Conservation (phyloP, 2,797 vertebrate genomes). For the Fringilla coelebs region DNA sequence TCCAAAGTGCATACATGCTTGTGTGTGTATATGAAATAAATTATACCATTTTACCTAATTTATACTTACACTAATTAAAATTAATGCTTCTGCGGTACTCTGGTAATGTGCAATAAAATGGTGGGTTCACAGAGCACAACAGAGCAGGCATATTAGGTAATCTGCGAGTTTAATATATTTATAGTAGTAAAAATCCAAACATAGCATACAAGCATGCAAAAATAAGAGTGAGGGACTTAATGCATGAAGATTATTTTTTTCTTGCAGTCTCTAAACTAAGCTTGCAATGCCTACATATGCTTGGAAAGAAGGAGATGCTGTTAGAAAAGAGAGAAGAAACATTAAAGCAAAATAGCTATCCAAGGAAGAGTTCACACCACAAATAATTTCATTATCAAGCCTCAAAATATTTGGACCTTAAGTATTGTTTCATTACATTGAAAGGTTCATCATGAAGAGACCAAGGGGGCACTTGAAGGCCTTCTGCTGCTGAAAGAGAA, state of each 20-base stretch:
- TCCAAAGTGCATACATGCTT: not conserved
- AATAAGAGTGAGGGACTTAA: not conserved
- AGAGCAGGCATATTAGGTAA: too few relatives aligned
- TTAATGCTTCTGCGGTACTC: not conserved
- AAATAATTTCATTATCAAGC: not conserved
- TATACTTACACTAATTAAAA: not conserved
- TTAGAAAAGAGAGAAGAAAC: not conserved
- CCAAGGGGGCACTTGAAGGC: not conserved
- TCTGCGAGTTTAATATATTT: not conserved
- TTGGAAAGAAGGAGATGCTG: not conserved
- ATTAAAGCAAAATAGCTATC: not conserved
- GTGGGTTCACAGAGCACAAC: not conserved
- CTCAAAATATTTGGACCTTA: not conserved
- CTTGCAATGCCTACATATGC: not conserved
- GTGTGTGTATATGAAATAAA: not conserved
- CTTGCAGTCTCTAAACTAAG: not conserved
- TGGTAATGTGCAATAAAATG: not conserved
- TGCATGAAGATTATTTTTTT: not conserved
- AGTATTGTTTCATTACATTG: not conserved
- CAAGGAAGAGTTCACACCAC: not conserved
- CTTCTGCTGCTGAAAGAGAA: not conserved
- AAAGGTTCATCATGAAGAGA: not conserved
- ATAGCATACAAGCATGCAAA: not conserved
- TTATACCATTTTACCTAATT: not conserved
- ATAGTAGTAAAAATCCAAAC: not conserved